Evolutionary conservation across 2,797 vertebrate genomes (phyloP), one percentile per base, ranked within the genome.

Genomic region (Sparus aurata): DNA sequence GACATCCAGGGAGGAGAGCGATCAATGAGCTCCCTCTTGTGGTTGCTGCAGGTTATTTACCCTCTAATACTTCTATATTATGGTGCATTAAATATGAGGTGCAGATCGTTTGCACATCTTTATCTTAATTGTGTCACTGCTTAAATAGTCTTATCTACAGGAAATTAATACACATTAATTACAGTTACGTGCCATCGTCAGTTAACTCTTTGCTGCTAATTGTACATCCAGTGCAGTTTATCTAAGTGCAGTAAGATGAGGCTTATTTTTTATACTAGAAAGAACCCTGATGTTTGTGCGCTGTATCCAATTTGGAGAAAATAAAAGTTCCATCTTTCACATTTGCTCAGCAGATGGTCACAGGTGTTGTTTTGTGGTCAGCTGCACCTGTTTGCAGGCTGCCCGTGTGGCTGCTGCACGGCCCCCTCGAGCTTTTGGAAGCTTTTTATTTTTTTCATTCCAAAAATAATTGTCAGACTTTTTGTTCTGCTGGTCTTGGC

Each of bases 21-120:
- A 77, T 75, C 85, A 69, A 8, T 69, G 85, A 84, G 88, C 91
- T 3, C 94, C 91, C 92, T 89, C 95, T 87, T 46, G 92, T 95
- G 95, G 93, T 34, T 2, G 9, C 57, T 60, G 6, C 5, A 0
- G 6, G 18, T 25, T 8, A 76, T 22, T 27, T 3, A 2, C 4
- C 16, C 20, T 66, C 7, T 23, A 11, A 20, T 17, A 18, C 17
- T 30, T 6, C 41, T 58, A 1, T n/a, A 13, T 27, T 1, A 12
- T 17, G 50, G 16, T 55, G 13, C 25, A 50, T 60, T 34, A n/a
- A 18, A 25, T 57, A 18, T 55, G 25, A 47, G 5, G n/a, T 53
- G 23, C 59, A 55, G 23, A 23, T 25, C 25, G 18, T 34, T 45
- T 47, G 9, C 47, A 60, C 20, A 53, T 53, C 11, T 47, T 20